Evolutionary conservation across 1,140 invertebrate species (phyloP), one percentile per base, ranked within the genome.

Genomic region (Capitella teleta): DNA sequence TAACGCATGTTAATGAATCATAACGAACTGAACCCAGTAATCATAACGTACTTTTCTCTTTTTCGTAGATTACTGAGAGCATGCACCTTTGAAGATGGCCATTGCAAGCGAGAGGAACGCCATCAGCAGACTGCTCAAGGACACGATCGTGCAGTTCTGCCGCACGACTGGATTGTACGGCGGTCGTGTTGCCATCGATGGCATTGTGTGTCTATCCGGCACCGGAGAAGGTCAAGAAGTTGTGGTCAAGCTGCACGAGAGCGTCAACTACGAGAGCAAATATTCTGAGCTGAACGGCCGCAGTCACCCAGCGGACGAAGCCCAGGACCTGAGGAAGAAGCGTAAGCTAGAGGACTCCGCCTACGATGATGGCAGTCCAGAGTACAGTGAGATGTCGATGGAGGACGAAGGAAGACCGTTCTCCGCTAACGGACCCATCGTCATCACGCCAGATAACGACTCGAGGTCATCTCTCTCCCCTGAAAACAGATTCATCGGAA

Each of bases 191-290:
- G 38, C 41, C 23, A 32, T 53, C 14, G 52, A 53, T 43, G 52
- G 46, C 32, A 53, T 53, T 23, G 49, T 53, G 23, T 53, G 52
- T 26, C 43, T 53, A 25, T 49, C 52, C 26, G 46, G 47, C 24
- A 28, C 40, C 25, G 21, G 21, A 12, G 47, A 53, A 42, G 52
- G 46, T 19, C 46, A 53, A 30, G 44, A 48, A 23, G 19, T 53
- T 8, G 52, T 53, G 28, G 46, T 53, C 21, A 53, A 53, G 28
- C 28, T 53, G n/a, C 52, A 53, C 28, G 52, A 53, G 37, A 44
- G 19, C 21, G 16, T 40, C 10, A 40, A 40, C n/a, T 21, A 40
- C 25, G 19, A 19, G 4, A 40, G 38, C 38, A n/a, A n/a, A n/a
- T n/a, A n/a, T n/a, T n/a, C n/a, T n/a, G n/a, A n/a, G n/a, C n/a